Percentiles rank a stretch among this genome's conserved stretches.
Conservation (phyloP, 2,888 invertebrate species). For the Hypselothyrea guttata region DNA sequence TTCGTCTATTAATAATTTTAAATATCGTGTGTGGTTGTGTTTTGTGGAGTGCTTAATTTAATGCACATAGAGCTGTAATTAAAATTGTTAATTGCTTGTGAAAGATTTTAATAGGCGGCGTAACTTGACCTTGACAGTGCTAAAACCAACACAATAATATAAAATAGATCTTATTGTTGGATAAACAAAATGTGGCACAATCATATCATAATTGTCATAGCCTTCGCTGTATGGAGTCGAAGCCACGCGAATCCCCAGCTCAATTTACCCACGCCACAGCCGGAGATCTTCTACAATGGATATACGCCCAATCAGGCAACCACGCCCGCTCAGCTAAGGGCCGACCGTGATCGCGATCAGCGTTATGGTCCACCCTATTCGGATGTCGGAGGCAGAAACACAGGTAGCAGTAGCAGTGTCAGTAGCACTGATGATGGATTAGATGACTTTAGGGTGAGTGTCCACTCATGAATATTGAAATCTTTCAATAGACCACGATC, state of each 20-base stretch:
- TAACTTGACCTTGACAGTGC: conserved; percentile 60
- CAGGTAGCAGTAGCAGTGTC: conserved; percentile 30
- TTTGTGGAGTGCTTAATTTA: conserved; percentile 14
- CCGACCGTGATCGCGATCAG: conserved; percentile 79
- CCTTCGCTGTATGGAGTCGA: conserved; percentile 23
- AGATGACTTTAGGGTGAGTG: conserved; percentile 80
- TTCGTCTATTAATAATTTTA: conserved; percentile 6
- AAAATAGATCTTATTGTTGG: conserved; percentile 54
- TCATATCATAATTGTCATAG: conserved; percentile 25
- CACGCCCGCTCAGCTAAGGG: conserved; percentile 62
- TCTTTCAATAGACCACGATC: background rate
- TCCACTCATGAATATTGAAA: background rate
- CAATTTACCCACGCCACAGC: conserved; percentile 83
- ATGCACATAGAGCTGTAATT: conserved; percentile 43
- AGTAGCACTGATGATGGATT: conserved; percentile 70
- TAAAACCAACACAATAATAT: no score
- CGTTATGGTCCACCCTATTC: conserved; percentile 81
- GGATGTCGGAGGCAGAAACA: conserved; percentile 43
- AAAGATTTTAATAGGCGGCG: conserved; percentile 50
- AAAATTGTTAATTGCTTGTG: conserved; percentile 62
- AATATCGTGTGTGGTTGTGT: conserved; percentile 19
- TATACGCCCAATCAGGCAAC: conserved; percentile 73
- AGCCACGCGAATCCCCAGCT: conserved; percentile 81
- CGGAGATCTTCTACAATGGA: conserved; percentile 78
- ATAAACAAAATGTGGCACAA: conserved; percentile 48